Percentiles rank a stretch among this genome's conserved stretches.
Evolutionary conservation across 2,797 vertebrate genomes (phyloP).

Genomic region (Lagocephalus sceleratus): DNA sequence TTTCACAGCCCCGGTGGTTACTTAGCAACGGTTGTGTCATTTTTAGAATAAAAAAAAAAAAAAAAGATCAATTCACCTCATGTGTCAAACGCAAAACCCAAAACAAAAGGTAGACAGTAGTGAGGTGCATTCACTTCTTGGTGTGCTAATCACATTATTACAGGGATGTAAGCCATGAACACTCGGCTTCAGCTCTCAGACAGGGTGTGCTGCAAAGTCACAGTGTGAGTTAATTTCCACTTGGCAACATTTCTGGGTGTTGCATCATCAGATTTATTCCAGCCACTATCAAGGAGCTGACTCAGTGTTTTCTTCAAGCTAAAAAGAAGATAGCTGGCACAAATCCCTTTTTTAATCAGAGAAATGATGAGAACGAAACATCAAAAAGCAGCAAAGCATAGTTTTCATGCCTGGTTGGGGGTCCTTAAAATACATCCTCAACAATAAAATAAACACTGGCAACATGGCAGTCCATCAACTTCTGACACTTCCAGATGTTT

Average conservation of each 20-base stretch:
- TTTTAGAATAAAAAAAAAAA: no score
- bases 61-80: no score
- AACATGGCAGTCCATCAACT: no score
- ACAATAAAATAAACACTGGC: no score
- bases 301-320: slow-evolving; percentile 30
- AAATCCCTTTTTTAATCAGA: slow-evolving; percentile 44
- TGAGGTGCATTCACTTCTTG: no score
- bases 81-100: no score
- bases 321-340: slow-evolving; percentile 12
- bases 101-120: no score
- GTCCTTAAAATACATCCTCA: no score
- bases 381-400: slow-evolving; percentile 2
- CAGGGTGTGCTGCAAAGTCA: slow-evolving; percentile 28
- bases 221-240: slow-evolving; percentile 42
- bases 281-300: slow-evolving; percentile 43
- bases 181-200: slow-evolving; percentile 3
- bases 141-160: slow-evolving; percentile 13
- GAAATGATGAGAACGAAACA: slow-evolving; percentile 39
- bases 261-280: slow-evolving; percentile 61
- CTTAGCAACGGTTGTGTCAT: no score
- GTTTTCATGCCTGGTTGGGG: no score
- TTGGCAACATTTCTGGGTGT: slow-evolving; percentile 58
- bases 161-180: slow-evolving; percentile 22
- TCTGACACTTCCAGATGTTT: no score
- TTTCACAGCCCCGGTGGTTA: no score